A percentile compares a stretch with the other conserved stretches of the same genome.
These are phyloP conservation scores for Nyctalus aviator DNA, from an alignment of 2,797 vertebrate species.

Conservation along the genomic window DNA sequence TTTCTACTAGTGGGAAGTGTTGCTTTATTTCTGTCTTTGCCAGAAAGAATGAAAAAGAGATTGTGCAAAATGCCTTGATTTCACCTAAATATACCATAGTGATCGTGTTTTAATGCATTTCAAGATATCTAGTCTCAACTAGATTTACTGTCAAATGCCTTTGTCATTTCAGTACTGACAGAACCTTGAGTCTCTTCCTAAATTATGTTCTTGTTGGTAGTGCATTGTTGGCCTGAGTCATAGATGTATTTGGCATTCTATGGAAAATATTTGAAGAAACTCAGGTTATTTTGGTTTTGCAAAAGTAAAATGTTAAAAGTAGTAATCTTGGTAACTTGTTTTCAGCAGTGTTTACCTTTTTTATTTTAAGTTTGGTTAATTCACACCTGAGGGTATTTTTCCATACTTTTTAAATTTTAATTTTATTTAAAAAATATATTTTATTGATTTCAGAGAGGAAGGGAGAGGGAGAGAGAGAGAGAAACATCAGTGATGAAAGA, in stretches of 20 bases:
- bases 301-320: conserved; percentile 18
- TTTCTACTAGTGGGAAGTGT: background rate
- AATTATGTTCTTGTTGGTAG: background rate
- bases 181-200: conserved; percentile 52
- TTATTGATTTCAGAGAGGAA: too few species aligned
- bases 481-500: too few species aligned
- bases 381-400: background rate
- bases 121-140: conserved; percentile 1
- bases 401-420: background rate
- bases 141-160: conserved; percentile 3
- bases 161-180: background rate
- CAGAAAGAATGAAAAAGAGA: background rate
- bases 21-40: conserved; percentile 51
- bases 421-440: too few species aligned
- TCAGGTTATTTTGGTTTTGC: conserved; percentile 50
- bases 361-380: background rate
- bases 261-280: conserved; percentile 51
- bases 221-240: conserved; percentile 10
- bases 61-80: background rate
- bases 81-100: background rate
- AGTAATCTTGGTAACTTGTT: conserved; percentile 17
- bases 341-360: conserved; percentile 29
- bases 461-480: too few species aligned
- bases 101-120: conserved; percentile 51
- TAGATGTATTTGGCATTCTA: conserved; percentile 38